Evolutionary conservation across 1,140 invertebrate species (phyloP), one percentile per base, ranked within the genome.

Genomic region (Brachionus rotundiformis): DNA sequence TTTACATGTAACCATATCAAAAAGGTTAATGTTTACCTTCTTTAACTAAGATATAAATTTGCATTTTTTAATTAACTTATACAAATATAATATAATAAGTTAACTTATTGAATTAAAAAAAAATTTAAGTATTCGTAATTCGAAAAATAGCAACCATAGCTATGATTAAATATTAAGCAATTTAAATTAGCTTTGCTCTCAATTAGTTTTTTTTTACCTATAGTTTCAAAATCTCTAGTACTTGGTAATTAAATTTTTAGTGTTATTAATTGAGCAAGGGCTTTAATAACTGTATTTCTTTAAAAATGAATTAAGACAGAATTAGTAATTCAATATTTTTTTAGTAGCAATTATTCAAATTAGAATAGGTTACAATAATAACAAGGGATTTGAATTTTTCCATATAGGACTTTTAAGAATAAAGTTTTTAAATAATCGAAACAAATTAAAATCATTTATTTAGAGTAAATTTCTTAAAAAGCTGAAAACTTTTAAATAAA

Each of bases 1-100:
- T 54, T 54, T 54, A 23, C 47, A 54, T 54, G 47, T 54, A 54
- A 54, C 47, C 47, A 54, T 54, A 54, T 54, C 47, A 54, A 54
- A 54, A 54, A 54, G 13, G 4, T 19, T 19, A 54, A 54, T 54
- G 47, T 54, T 54, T 54, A 54, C 47, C 19, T 54, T 54, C 47
- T 54, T 23, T 19, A 54, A 19, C 47, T 7, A 54, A 19, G 47
- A 19, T 16, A 25, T 54, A 41, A 54, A 54, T 54, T 54, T 54
- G 16, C n/a, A 54, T 54, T 54, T 54, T 5, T 54, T 19, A 54
- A 54, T 54, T 54, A 54, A 54, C n/a, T 19, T 19, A 19, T 54
- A 54, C 47, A 54, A 54, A 19, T 54, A 54, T 19, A n/a, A 54
- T 41, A 16, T 7, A 19, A 19, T 54, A 8, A 54, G 47, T 54